Evolutionary conservation across 1,140 invertebrate genomes (phyloP).

Genomic region (Pseudachorutes palmiensis): DNA sequence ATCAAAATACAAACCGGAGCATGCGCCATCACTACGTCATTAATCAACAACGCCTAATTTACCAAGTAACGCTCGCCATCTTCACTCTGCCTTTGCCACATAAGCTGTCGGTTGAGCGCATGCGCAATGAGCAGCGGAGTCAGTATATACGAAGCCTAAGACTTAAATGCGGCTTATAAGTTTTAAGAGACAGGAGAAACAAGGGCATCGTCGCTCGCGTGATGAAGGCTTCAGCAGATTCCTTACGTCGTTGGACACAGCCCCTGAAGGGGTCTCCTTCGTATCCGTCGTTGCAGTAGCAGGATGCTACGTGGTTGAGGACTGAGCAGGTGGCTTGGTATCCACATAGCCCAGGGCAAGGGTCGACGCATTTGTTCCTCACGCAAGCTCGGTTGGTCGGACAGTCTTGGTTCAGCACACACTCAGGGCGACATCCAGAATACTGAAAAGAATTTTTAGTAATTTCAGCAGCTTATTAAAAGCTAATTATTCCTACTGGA

Average conservation of each 20-base stretch:
- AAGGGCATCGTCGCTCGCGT: neutral
- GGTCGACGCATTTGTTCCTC: slow-evolving; percentile 56
- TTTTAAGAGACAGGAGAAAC: slow-evolving; percentile 9
- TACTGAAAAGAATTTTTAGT: slow-evolving; percentile 39
- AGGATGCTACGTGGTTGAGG: slow-evolving; percentile 48
- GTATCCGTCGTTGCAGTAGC: slow-evolving; percentile 55
- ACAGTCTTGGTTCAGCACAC: slow-evolving; percentile 67
- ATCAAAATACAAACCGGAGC: no score
- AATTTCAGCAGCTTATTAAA: slow-evolving; percentile 12
- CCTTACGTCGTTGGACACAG: slow-evolving; percentile 50
- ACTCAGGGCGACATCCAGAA: slow-evolving; percentile 49
- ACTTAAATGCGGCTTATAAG: slow-evolving; percentile 2
- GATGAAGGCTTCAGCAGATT: neutral
- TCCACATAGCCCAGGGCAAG: slow-evolving; percentile 46
- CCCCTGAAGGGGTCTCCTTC: slow-evolving; percentile 73
- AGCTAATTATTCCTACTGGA: slow-evolving; percentile 40
- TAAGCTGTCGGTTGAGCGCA: neutral
- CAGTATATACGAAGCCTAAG: neutral
- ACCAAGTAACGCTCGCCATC: no score
- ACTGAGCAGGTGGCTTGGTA: slow-evolving; percentile 42
- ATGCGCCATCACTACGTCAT: no score
- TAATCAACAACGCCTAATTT: no score
- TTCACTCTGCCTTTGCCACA: no score
- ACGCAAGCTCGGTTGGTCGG: slow-evolving; percentile 54
- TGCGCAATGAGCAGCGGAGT: neutral